Base-by-base conservation (phyloP, 2,113 vertebrate genomes). In the Leptobrachium ailaonicum region DNA sequence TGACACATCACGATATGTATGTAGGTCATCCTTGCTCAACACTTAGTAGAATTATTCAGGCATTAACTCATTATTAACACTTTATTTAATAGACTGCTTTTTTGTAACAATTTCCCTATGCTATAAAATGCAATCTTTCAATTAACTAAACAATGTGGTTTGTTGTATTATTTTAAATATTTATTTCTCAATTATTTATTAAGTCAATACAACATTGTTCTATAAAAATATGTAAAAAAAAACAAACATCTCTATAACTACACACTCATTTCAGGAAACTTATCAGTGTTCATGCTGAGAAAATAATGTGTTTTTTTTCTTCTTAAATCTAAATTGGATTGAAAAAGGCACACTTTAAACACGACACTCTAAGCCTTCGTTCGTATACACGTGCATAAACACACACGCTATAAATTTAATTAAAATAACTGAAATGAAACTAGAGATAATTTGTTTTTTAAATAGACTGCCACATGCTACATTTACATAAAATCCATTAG, bases 401-500 rank as follows among this genome's bases (percentile, higher is more conserved):
- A 88, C 82, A 89, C 84, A 84, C 2, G 1, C 80, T 89, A 87
- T 86, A 90, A 92, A 91, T 92, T 93, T 93, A 93, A 94, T 94
- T 94, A 93, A 93, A 93, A 90, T 92, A 94, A 93, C 88, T 92
- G 88, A 92, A 94, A 93, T 92, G 90, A 91, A 92, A 92, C 90
- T 92, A 87, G 86, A 92, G 91, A 93, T 91, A 91, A 93, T 93
- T 94, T 92, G 88, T 91, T 92, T 93, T 93, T 93, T 90, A 92
- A 93, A 93, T 91, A 93, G 91, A 90, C 86, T 92, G 90, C 90
- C 92, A 93, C 91, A 94, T 93, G 92, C 86, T 90, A 85, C 90
- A 93, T 94, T 95, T 94, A 91, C 92, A 94, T 93, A 93, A 93
- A 94, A 89, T 84, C 90, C 87, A 94, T 95, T 93, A 93, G 89